Conservation (phyloP, 1,140 invertebrate species). For the Cotesia vestalis region DNA sequence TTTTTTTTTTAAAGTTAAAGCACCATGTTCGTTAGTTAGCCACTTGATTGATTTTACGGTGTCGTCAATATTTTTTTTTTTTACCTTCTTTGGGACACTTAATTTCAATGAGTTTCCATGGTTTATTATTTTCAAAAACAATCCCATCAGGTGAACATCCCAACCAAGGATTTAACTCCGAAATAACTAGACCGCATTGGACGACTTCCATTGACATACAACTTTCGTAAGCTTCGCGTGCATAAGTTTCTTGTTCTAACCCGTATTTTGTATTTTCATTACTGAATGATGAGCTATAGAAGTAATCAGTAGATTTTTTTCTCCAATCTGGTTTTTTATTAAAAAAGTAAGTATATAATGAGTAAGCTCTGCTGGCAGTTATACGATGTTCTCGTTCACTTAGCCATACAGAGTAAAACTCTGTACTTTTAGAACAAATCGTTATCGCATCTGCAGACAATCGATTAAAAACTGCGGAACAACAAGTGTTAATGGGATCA, state of each 20-base stretch:
- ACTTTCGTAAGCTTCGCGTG: constrained; percentile 1
- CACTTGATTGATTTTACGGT: constrained; percentile 17
- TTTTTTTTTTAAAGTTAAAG: constrained; percentile 28
- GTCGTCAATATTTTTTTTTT: constrained; percentile 1
- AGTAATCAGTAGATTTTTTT: constrained; percentile 23
- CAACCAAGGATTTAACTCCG: constrained; percentile 12
- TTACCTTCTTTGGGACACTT: constrained; percentile 11
- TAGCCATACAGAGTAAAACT: constrained; percentile 13
- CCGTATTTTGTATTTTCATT: constrained; percentile 26
- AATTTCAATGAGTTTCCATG: constrained; percentile 15
- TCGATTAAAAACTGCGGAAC: not conserved
- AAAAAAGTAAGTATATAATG: constrained; percentile 17
- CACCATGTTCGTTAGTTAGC: constrained; percentile 9
- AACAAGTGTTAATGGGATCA: not conserved
- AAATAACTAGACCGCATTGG: constrained; percentile 14
- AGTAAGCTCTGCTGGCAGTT: constrained; percentile 15
- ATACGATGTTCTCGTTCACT: constrained; percentile 6
- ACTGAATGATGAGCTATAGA: constrained; percentile 3
- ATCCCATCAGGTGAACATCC: constrained; percentile 14
- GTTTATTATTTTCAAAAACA: constrained; percentile 14
- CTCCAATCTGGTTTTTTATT: constrained; percentile 24
- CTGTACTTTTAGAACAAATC: constrained; percentile 19
- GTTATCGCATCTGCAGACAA: constrained; percentile 9
- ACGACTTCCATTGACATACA: not conserved
- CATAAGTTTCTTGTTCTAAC: constrained; percentile 16